These are phyloP conservation scores for Tetragonisca angustula DNA, from an alignment of 2,888 invertebrate species.

Conservation along the genomic window DNA sequence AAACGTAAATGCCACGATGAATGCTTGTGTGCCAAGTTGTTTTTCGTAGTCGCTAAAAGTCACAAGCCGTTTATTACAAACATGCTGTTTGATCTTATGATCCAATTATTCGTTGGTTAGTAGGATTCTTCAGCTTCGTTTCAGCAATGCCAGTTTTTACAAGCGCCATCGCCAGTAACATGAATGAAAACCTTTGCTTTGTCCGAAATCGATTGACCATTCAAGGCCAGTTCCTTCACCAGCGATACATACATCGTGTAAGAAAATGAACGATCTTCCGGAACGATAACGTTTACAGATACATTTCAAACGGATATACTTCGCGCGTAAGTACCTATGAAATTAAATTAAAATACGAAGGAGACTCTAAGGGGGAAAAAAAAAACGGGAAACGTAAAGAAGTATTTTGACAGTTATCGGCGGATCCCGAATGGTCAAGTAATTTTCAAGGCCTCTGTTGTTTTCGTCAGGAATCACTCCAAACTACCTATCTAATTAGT, in stretches of 20 bases:
- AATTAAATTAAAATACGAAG: not conserved
- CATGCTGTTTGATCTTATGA: not conserved
- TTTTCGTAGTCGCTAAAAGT: not conserved
- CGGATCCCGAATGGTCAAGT: not conserved
- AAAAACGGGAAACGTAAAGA: not conserved
- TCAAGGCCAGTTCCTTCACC: not conserved
- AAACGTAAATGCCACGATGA: not conserved
- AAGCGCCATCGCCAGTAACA: not conserved
- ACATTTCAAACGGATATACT: not conserved
- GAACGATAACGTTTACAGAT: not conserved
- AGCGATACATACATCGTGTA: not conserved
- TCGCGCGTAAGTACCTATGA: too few relatives aligned
- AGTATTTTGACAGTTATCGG: not conserved
- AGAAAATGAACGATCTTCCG: not conserved
- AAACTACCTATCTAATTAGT: not conserved
- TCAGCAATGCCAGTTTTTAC: too few relatives aligned
- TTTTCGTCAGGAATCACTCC: not conserved
- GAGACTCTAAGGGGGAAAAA: not conserved
- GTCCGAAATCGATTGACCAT: constrained; percentile 1
- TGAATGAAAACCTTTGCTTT: not conserved
- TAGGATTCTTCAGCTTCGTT: constrained; percentile 15
- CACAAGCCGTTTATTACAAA: not conserved
- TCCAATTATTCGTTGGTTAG: constrained; percentile 38
- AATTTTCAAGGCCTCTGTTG: not conserved
- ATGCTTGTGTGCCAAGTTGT: not conserved